Conservation (phyloP, 2,113 vertebrate genomes). For the Hippocampus abdominalis region DNA sequence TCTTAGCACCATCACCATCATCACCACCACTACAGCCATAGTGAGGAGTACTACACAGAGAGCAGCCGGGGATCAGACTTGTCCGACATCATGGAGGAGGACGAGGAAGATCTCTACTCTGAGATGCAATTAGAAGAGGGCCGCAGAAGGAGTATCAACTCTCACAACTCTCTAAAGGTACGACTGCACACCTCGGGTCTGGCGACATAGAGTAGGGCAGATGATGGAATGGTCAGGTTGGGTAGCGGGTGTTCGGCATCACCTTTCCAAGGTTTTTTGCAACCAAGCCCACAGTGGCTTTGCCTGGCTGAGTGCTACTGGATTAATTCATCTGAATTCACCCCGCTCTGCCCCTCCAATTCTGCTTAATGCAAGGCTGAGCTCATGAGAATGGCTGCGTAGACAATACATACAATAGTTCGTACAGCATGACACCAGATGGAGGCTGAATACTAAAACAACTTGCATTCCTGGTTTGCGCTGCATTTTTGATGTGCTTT, state of each 20-base stretch:
- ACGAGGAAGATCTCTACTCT: slow-evolving; percentile 94
- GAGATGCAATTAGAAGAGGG: slow-evolving; percentile 97
- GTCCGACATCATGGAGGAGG: slow-evolving; percentile 97
- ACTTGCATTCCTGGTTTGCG: slow-evolving; percentile 12
- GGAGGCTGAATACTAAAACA: slow-evolving; percentile 4
- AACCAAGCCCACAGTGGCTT: slow-evolving; percentile 44
- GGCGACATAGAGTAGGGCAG: slow-evolving; percentile 6
- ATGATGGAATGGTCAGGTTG: neutral
- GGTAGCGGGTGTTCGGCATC: neutral
- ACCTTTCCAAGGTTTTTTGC: slow-evolving; percentile 31
- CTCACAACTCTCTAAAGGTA: slow-evolving; percentile 94
- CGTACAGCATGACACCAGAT: slow-evolving; percentile 44
- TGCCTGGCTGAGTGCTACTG: slow-evolving; percentile 39
- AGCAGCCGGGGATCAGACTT: slow-evolving; percentile 95
- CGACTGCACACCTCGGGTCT: slow-evolving; percentile 17
- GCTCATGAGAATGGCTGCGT: slow-evolving; percentile 37
- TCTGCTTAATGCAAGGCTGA: slow-evolving; percentile 45
- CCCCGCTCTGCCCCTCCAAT: slow-evolving; percentile 30
- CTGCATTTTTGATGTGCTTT: slow-evolving; percentile 30
- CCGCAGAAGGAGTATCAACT: slow-evolving; percentile 82
- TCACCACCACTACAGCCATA: slow-evolving; percentile 85
- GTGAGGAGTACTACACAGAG: slow-evolving; percentile 92
- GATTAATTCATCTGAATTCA: slow-evolving; percentile 27
- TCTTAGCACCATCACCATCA: slow-evolving; percentile 81
- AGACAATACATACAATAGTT: neutral